A percentile compares a stretch with the other conserved stretches of the same genome.
Conservation (phyloP, 2,113 vertebrate species). For the Scartelaos histophorus region DNA sequence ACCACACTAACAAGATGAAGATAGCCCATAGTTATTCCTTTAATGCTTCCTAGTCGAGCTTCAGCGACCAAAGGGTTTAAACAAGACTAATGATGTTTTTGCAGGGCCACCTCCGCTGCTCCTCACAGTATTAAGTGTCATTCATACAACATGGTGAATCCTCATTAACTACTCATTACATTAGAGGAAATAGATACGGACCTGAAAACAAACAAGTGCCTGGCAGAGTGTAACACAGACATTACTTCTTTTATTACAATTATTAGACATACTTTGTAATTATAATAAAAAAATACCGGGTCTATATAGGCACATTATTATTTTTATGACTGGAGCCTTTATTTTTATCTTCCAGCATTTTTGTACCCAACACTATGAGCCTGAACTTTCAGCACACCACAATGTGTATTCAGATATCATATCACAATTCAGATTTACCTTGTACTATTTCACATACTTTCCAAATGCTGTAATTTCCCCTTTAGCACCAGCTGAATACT, state of each 20-base stretch:
- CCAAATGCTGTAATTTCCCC: background rate
- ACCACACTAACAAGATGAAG: too few relatives aligned
- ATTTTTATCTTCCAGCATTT: too few relatives aligned
- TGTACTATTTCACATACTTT: background rate
- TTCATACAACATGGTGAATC: background rate
- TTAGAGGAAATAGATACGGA: background rate
- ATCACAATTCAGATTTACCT: background rate
- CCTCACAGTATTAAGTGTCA: background rate
- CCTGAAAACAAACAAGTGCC: background rate
- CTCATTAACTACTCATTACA: constrained; percentile 3
- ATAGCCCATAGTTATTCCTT: background rate
- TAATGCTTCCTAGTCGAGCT: background rate
- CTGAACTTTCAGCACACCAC: background rate
- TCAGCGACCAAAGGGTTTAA: background rate
- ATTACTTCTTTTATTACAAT: too few relatives aligned
- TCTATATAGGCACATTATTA: too few relatives aligned
- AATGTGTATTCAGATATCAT: background rate
- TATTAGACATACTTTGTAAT: too few relatives aligned
- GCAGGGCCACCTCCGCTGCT: background rate
- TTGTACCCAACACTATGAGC: background rate
- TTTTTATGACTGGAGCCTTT: too few relatives aligned
- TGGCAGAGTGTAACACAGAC: background rate
- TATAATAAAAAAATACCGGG: too few relatives aligned
- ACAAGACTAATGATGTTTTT: constrained; percentile 4
- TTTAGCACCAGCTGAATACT: background rate